phyloP scores from a whole-genome alignment of 2,888 invertebrate genomes.

The Nycteola revayana region DNA sequence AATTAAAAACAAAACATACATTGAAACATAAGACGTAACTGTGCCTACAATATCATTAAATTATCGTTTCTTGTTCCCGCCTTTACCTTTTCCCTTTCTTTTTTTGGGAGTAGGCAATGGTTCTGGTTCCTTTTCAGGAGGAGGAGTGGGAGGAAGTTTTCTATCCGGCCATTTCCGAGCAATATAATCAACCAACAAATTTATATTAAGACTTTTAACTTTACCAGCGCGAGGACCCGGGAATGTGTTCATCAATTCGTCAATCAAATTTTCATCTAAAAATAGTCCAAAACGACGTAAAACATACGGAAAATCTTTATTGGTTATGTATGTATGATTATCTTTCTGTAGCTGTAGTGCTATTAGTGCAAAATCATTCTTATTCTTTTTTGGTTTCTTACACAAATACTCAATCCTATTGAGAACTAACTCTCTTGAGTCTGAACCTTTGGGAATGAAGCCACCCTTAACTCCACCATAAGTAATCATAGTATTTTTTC shows the following conservation, averaged over 20 bases:
- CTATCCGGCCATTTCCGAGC: conserved; percentile 59
- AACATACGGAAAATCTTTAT: conserved; percentile 36
- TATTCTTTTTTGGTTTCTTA: conserved; percentile 40
- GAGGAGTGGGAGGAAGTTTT: conserved; percentile 51
- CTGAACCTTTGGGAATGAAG: conserved; percentile 33
- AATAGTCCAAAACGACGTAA: conserved; percentile 27
- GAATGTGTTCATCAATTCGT: conserved; percentile 44
- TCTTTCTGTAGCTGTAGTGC: conserved; percentile 46
- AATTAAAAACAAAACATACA: too few species aligned
- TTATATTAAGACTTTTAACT: conserved; percentile 43
- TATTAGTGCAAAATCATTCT: conserved; percentile 48
- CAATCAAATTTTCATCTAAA: conserved; percentile 45
- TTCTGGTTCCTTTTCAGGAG: conserved; percentile 41
- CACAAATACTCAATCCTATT: conserved; percentile 50
- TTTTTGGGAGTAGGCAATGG: conserved; percentile 1
- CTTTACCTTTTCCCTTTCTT: conserved; percentile 7
- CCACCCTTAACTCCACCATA: conserved; percentile 41
- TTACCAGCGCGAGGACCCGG: conserved; percentile 42
- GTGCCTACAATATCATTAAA: conserved; percentile 3
- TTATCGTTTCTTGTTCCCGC: conserved; percentile 21
- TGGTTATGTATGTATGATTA: conserved; percentile 27
- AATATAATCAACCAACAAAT: conserved; percentile 46
- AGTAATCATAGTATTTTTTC: conserved; percentile 39
- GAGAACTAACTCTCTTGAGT: conserved; percentile 49
- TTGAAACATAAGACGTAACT: not conserved